A percentile compares a stretch with the other conserved stretches of the same genome.
phyloP scores from a whole-genome alignment of 2,888 invertebrate species.

The Caradrina kadenii region DNA sequence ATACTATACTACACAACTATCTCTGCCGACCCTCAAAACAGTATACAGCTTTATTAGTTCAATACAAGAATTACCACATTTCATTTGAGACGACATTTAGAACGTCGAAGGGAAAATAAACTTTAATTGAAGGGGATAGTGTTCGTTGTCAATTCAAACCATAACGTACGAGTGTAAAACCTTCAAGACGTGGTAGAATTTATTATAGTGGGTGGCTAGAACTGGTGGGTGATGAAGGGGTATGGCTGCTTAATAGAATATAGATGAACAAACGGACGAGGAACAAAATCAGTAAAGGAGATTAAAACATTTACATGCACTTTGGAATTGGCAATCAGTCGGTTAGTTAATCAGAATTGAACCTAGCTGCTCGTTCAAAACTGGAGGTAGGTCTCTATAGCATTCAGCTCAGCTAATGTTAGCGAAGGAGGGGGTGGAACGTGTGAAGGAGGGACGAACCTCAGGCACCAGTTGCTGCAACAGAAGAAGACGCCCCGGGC shows the following conservation, averaged over 20 bases:
- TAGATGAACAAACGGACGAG: too few relatives aligned
- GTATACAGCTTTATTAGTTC: constrained; percentile 45
- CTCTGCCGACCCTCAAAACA: constrained; percentile 30
- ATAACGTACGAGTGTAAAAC: constrained; percentile 45
- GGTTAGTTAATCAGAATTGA: too few relatives aligned
- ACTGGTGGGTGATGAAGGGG: constrained; percentile 10
- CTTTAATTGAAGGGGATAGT: neutral
- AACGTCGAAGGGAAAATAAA: constrained; percentile 14
- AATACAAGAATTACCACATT: constrained; percentile 51
- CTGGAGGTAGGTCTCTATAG: too few relatives aligned
- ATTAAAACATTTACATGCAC: too few relatives aligned
- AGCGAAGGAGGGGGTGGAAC: too few relatives aligned
- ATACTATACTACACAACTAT: constrained; percentile 7
- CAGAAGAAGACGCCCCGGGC: too few relatives aligned
- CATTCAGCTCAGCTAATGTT: too few relatives aligned
- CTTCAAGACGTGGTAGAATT: constrained; percentile 41
- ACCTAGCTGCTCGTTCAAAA: too few relatives aligned
- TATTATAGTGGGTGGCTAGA: constrained; percentile 30
- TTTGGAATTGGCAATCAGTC: too few relatives aligned
- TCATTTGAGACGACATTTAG: constrained; percentile 40
- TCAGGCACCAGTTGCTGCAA: too few relatives aligned
- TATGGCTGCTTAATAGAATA: neutral
- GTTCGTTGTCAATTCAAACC: constrained; percentile 32
- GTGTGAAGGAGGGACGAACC: too few relatives aligned
- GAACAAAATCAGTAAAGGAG: too few relatives aligned